A percentile compares a stretch with the other conserved stretches of the same genome.
These are phyloP conservation scores for Cephus sareptanus DNA, from an alignment of 2,888 invertebrate genomes.

Conservation along the genomic window DNA sequence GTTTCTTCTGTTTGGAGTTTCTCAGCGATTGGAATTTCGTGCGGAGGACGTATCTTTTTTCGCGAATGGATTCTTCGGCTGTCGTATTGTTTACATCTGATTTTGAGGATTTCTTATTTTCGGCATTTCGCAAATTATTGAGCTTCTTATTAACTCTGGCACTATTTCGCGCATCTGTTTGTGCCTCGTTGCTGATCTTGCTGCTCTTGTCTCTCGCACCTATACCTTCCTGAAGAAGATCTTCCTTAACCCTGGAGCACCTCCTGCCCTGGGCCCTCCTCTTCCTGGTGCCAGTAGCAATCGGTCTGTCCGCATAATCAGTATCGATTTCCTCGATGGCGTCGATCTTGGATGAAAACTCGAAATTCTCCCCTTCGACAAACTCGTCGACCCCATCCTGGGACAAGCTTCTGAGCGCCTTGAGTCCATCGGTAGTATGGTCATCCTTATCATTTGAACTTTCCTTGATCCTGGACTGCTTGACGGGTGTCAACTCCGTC, in stretches of 20 bases:
- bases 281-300: not conserved
- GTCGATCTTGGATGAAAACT: not conserved
- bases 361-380: not conserved
- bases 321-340: not conserved
- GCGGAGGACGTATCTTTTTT: not conserved
- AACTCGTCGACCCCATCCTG: constrained; percentile 38
- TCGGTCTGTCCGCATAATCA: not conserved
- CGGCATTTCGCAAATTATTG: not conserved
- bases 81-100: not conserved
- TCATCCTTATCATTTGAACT: constrained; percentile 37
- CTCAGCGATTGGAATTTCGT: not conserved
- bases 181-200: not conserved
- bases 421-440: constrained; percentile 55
- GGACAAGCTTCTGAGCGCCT: constrained; percentile 53
- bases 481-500: constrained; percentile 59
- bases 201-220: not conserved
- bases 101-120: not conserved
- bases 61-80: not conserved
- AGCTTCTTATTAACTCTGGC: not conserved
- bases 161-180: not conserved
- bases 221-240: not conserved
- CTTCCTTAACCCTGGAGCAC: constrained; percentile 22
- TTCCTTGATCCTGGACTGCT: constrained; percentile 53
- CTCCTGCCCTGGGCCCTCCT: constrained; percentile 5
- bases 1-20: not conserved